Evolutionary conservation across 2,797 vertebrate species (phyloP), one percentile per base, ranked within the genome.

Genomic region (Mareca penelope): DNA sequence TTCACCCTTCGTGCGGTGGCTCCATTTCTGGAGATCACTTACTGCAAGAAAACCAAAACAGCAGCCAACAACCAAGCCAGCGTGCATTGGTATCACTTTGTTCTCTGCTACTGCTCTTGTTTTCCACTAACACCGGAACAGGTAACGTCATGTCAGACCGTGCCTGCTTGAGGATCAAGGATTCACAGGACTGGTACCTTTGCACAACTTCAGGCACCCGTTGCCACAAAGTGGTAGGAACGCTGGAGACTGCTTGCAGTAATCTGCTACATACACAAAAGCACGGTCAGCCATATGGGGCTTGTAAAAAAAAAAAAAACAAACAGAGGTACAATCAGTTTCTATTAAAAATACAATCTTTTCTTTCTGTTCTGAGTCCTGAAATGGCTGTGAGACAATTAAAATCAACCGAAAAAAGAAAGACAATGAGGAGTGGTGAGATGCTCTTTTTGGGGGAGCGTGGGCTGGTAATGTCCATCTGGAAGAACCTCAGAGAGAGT

Each of bases 401-500:
- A 80, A 94, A 91, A 76, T 31, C 61, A 33, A 87, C 64, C 2
- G 0, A 90, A 94, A 95, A 88, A 82, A 76, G 92, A 85, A 68
- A 37, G 71, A 82, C 80, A 93, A 29, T 44, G 71, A 78, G 75
- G 79, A 94, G 89, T 80, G 94, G 78, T 37, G 72, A 95, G 94
- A 93, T 77, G 68, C 75, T 61, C 80, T 91, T 95, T 94, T 79
- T 89, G 90, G 94, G 37, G 80, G 86, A 93, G 53, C 1, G 85
- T 94, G 95, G 94, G 94, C 91, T 94, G 80, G 89, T 78, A 93
- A 93, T 23, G 64, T 82, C 83, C 61, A 10, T 81, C 92, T 96
- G 95, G 95, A 97, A 94, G 75, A 53, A 87, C 75, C 95, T 96
- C 95, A 96, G 95, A 97, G 68, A 96, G 81, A 94, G 80, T 68